phyloP scores from a whole-genome alignment of 2,797 vertebrate genomes.

The Lophius americanus region DNA sequence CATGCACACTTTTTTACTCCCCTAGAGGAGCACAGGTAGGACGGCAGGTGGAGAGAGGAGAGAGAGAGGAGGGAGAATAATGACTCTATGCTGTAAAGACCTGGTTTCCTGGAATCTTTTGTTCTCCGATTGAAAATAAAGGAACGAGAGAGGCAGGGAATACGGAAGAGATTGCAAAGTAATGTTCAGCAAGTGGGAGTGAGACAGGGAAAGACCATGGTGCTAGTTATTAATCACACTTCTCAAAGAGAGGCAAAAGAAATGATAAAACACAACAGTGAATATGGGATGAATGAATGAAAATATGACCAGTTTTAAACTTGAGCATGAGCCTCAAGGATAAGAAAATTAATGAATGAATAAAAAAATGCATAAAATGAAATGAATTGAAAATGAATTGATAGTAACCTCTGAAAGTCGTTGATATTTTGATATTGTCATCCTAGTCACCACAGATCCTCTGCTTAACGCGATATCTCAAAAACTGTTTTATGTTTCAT shows the following conservation, averaged over 20 bases:
- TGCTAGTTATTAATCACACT: conserved; percentile 60
- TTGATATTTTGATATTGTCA: too few species aligned
- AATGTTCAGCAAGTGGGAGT: conserved; percentile 7
- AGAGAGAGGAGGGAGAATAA: conserved; percentile 48
- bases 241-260: conserved; percentile 23
- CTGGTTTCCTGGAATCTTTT: conserved; percentile 55
- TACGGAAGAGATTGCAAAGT: conserved; percentile 27
- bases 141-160: conserved; percentile 18
- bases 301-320: neutral
- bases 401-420: too few species aligned
- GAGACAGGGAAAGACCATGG: conserved; percentile 35
- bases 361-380: too few species aligned
- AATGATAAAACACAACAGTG: conserved; percentile 39
- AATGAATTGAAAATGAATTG: too few species aligned
- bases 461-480: too few species aligned
- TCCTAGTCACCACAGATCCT: too few species aligned
- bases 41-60: conserved; percentile 39
- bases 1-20: conserved; percentile 30
- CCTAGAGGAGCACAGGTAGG: conserved; percentile 60
- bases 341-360: too few species aligned
- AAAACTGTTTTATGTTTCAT: too few species aligned
- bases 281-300: conserved; percentile 32
- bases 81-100: conserved; percentile 47
- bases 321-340: too few species aligned
- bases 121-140: conserved; percentile 28